Evolutionary conservation across 2,113 vertebrate species (phyloP), one percentile per base, ranked within the genome.

Genomic region (Scomber scombrus): DNA sequence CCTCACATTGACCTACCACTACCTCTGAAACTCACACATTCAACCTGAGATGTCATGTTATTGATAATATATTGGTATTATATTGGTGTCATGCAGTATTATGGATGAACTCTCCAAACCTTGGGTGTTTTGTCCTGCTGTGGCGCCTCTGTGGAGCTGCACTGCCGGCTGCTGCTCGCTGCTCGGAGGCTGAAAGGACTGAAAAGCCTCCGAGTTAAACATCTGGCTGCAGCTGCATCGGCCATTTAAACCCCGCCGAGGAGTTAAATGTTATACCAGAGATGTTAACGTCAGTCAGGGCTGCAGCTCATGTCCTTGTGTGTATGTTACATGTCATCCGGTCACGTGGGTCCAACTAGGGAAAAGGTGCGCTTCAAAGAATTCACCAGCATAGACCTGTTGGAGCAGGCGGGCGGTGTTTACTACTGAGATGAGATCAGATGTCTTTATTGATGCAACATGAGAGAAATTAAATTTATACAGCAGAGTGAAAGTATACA

Each of bases 31-130:
- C 19, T 46, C 4, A 23, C 12, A n/a, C 18, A 21, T 60, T 49
- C 11, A n/a, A 3, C 3, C 43, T 26, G 49, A 21, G 13, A 7
- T n/a, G 65, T 31, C 34, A 40, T 40, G 34, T 40, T 40, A 7
- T 9, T 40, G 34, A 40, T 40, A 10, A 40, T 40, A 26, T 40
- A 7, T 9, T 40, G 34, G 8, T 40, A 40, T 3, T 26, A 40
- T 40, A 40, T 40, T 40, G 7, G 6, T 40, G 34, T 40, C 9
- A 40, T 40, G 34, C 7, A 40, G 6, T 7, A 9, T 40, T 40
- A 40, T 40, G 0, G 34, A 18, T 51, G 11, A 9, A 16, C 3
- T 6, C 29, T 1, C 73, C 91, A 12, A 29, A 93, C 93, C 93
- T 92, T 75, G 6, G 65, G 10, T 0, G 12, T 5, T 15, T 15